Percentiles rank a stretch among this genome's conserved stretches.
Conservation (phyloP, 2,797 vertebrate species). For the Phrynocephalus vlangalii region DNA sequence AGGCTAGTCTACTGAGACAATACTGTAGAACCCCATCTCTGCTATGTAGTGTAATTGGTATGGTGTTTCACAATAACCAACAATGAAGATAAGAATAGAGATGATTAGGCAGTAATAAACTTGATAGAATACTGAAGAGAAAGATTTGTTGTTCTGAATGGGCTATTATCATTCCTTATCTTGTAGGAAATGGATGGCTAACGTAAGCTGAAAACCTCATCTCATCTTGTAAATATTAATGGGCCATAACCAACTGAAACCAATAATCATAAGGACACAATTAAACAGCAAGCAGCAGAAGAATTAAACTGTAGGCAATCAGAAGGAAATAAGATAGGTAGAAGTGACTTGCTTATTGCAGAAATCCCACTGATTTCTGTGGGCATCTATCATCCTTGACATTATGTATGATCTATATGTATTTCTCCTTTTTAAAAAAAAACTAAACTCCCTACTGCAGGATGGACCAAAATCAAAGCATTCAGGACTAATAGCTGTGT, state of each 20-base stretch:
- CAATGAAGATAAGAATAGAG: slow-evolving; percentile 43
- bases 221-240: slow-evolving; percentile 35
- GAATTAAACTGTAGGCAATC: slow-evolving; percentile 42
- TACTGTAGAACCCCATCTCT: neutral
- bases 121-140: slow-evolving; percentile 36
- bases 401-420: slow-evolving; percentile 18
- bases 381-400: neutral
- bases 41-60: neutral
- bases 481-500: neutral
- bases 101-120: slow-evolving; percentile 41
- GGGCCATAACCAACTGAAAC: slow-evolving; percentile 29
- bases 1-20: slow-evolving; percentile 2
- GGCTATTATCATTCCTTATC: slow-evolving; percentile 33
- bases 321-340: slow-evolving; percentile 18
- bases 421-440: slow-evolving; percentile 13
- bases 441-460: no score
- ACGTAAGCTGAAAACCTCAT: slow-evolving; percentile 27
- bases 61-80: slow-evolving; percentile 41
- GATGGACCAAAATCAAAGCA: neutral
- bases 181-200: neutral
- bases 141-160: slow-evolving; percentile 17
- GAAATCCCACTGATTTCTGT: neutral
- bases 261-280: slow-evolving; percentile 13
- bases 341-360: slow-evolving; percentile 13
- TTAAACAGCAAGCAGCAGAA: slow-evolving; percentile 30